Evolutionary conservation across 2,113 vertebrate species (phyloP), one percentile per base, ranked within the genome.

Genomic region (Siphamia tubifer): DNA sequence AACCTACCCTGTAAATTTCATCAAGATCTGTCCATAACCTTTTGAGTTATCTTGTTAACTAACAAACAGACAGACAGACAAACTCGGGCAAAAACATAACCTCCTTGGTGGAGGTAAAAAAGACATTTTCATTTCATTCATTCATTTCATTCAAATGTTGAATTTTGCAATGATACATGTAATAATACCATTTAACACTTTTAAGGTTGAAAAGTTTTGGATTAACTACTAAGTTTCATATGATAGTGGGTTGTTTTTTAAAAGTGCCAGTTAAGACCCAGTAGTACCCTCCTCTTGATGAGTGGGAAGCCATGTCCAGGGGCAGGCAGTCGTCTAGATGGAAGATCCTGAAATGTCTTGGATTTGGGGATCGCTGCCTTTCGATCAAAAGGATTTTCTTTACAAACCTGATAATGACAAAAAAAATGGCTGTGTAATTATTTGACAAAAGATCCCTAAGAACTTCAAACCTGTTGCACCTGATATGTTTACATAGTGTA

Each of bases 261-360:
- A 7, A 47, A 16, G 4, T 15, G 0, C 38, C 15, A 35, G 34
- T 56, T 11, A 3, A 53, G 43, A 8, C 16, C 0, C 1, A 47
- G 63, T 73, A 47, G 63, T 73, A 98, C 96, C 95, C 96, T 98
- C 82, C 97, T 95, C 79, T 95, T 98, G 85, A 98, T 95, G 62
- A 98, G 93, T 0, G 96, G 97, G 69, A 97, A 98, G 31, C 97
- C 97, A 0, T 97, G 92, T 61, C 94, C 95, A 0, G 95, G 94
- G 4, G 95, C 95, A 2, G 94, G 90, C 1, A 92, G 89, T 23
- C 91, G 94, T 1, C 52, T 72, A 1, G 93, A 92, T 40, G 91
- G 90, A 25, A 92, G 62, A 23, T 88, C 91, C 55, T 90, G 94
- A 52, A 86, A 51, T 45, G 89, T 90, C 69, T 93, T 94, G 35